Evolutionary conservation across 2,113 vertebrate species (phyloP).

Genomic region (Sinocyclocheilus grahami): DNA sequence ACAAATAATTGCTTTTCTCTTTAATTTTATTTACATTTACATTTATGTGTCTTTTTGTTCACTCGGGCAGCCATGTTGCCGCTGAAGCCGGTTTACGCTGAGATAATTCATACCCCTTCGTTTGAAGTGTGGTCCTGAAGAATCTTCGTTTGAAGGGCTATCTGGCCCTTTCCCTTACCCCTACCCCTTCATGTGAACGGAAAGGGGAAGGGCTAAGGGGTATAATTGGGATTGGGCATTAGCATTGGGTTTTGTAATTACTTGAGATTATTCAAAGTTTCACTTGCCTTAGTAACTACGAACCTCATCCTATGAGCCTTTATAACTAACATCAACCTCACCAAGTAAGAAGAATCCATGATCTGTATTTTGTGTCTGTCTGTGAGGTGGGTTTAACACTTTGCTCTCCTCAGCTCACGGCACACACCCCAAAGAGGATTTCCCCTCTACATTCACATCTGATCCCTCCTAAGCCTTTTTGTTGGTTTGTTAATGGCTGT

Average conservation of each 20-base stretch:
- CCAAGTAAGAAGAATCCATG: neutral
- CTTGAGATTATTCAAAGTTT: neutral
- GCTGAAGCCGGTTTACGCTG: no score
- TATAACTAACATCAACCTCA: neutral
- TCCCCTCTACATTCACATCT: slow-evolving; percentile 52
- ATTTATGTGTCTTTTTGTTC: no score
- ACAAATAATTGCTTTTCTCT: no score
- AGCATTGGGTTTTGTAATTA: neutral
- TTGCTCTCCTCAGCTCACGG: neutral
- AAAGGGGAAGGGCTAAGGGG: no score
- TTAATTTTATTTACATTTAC: no score
- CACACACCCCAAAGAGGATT: slow-evolving; percentile 43
- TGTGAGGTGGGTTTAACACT: neutral
- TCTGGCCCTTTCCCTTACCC: no score
- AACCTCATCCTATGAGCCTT: neutral
- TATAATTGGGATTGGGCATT: no score
- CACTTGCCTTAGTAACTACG: neutral
- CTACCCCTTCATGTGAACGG: no score
- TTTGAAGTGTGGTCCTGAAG: no score
- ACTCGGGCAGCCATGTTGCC: no score
- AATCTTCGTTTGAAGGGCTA: no score
- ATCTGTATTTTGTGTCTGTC: neutral
- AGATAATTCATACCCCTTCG: no score
- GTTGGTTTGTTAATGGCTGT: slow-evolving; percentile 57
- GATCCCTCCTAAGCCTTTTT: slow-evolving; percentile 58